Evolutionary conservation across 92 coral and sea anemone genomes (phyloP), one percentile per base, ranked within the genome.

Genomic region (Palythoa grandis): DNA sequence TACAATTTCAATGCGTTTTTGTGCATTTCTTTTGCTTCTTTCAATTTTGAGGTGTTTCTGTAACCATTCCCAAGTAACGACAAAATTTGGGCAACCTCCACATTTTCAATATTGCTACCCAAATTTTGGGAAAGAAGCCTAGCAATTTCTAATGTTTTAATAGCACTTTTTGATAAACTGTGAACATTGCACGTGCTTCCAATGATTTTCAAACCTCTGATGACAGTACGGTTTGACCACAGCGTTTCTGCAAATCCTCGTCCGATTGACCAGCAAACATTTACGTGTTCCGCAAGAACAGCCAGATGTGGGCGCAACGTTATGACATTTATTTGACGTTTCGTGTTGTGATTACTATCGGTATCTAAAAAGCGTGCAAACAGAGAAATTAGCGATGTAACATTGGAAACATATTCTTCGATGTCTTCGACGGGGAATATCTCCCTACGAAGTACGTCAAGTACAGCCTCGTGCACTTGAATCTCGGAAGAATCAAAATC

Each of bases 221-320:
- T 80, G 74, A 43, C 38, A 13, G 22, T 50, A 47, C 48, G 16
- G 22, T 80, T 67, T 22, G 74, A 24, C 85, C 85, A 80, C 47
- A 40, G 60, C 11, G 39, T 19, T 70, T 80, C 85, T 65, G 85
- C 85, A 66, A 67, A 65, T 39, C 74, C 73, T 80, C 85, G 73
- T 58, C 73, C 74, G 65, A 80, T 43, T 66, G 85, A 80, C 85
- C 85, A 80, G 35, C 85, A 80, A 3, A 67, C 56, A 13, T 80
- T 57, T 37, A 66, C 74, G 15, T 63, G 85, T 15, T 80, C 58
- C 9, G 85, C 57, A 68, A 80, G 85, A 80, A 68, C 73, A 43
- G 58, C 3, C 22, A 66, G 38, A 48, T 80, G 85, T 14, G 85
- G 85, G 11, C 57, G 25, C 23, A 80, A 53, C 4, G 66, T 47